Evolutionary conservation across 2,797 vertebrate species (phyloP).

Genomic region (Discoglossus pictus): DNA sequence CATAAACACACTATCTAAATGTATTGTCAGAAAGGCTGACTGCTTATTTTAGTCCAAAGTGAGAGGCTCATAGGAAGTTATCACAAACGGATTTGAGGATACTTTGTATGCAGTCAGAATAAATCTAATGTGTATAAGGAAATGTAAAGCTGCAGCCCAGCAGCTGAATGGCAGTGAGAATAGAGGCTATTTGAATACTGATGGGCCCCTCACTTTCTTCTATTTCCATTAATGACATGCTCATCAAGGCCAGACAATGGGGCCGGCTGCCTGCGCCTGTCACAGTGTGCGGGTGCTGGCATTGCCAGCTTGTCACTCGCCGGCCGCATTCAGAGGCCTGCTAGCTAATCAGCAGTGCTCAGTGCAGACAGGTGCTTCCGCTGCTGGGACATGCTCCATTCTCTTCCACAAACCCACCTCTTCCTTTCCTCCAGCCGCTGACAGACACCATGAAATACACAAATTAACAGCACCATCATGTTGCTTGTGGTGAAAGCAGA

Average conservation of each 20-base stretch:
- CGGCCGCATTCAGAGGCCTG: slow-evolving; percentile 79
- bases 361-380: slow-evolving; percentile 87
- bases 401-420: slow-evolving; percentile 70
- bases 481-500: slow-evolving; percentile 83
- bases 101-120: slow-evolving; percentile 64
- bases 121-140: slow-evolving; percentile 67
- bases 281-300: slow-evolving; percentile 79
- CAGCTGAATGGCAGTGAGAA: slow-evolving; percentile 77
- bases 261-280: slow-evolving; percentile 85
- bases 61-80: slow-evolving; percentile 24
- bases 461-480: slow-evolving; percentile 90
- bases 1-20: too few species aligned
- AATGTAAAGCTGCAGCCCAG: slow-evolving; percentile 64
- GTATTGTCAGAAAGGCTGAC: slow-evolving; percentile 15
- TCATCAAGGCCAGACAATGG: slow-evolving; percentile 89
- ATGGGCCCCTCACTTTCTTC: slow-evolving; percentile 85
- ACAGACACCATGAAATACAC: slow-evolving; percentile 88
- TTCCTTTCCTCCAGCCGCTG: slow-evolving; percentile 68
- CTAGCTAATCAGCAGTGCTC: slow-evolving; percentile 89
- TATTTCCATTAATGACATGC: slow-evolving; percentile 93
- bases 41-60: slow-evolving; percentile 3
- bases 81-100: slow-evolving; percentile 11
- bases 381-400: slow-evolving; percentile 82
- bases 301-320: slow-evolving; percentile 82
- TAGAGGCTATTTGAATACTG: slow-evolving; percentile 94